Conservation (phyloP, 2,797 vertebrate genomes). For the Paratrypauchen microcephalus region DNA sequence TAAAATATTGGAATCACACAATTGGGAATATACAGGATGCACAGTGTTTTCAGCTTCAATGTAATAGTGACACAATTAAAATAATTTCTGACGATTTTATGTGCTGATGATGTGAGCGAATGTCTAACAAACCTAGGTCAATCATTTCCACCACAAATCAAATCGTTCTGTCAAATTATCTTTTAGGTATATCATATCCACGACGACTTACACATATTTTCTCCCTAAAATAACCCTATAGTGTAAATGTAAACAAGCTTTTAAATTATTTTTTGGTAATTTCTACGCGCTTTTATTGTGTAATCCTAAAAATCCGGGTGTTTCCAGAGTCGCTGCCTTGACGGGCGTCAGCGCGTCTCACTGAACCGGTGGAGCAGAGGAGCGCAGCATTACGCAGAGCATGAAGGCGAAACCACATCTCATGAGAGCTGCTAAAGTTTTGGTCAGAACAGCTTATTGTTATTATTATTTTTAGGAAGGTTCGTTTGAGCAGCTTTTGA, state of each 20-base stretch:
- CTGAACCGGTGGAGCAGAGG: conserved; percentile 32
- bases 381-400: conserved; percentile 47
- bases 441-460: not conserved
- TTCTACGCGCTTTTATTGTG: conserved; percentile 45
- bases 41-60: not conserved
- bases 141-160: not conserved
- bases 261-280: not conserved
- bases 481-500: conserved; percentile 14
- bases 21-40: not conserved
- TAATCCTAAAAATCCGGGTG: not conserved
- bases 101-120: not conserved
- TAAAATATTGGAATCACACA: no score
- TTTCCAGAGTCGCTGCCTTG: conserved; percentile 15
- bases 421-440: conserved; percentile 42
- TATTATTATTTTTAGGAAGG: not conserved
- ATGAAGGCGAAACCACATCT: conserved; percentile 30
- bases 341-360: conserved; percentile 23
- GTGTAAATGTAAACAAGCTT: not conserved
- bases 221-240: not conserved
- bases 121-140: not conserved
- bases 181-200: not conserved
- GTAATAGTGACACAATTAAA: not conserved
- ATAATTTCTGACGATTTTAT: not conserved
- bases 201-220: not conserved
- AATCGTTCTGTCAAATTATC: not conserved